Percentiles rank a stretch among this genome's conserved stretches.
Conservation (phyloP, 2,113 vertebrate genomes). For the Anolis sagrei region DNA sequence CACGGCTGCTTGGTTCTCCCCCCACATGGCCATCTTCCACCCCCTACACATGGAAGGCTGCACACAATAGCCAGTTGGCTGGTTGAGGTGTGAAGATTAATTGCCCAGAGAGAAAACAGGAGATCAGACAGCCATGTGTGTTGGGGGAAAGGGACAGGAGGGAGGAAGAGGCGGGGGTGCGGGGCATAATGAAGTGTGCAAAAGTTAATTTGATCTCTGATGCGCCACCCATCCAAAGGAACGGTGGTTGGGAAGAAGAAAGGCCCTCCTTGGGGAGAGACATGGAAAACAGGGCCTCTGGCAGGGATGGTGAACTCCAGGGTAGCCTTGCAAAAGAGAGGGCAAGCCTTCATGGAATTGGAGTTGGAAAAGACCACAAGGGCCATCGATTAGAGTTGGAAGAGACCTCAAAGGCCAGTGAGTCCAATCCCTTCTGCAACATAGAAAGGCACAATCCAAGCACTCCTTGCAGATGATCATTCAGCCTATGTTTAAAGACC, state of each 20-base stretch:
- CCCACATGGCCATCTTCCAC: neutral
- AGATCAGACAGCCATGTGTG: constrained; percentile 57
- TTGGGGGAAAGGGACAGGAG: neutral
- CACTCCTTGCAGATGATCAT: too few species aligned
- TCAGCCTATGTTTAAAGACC: too few species aligned
- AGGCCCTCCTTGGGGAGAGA: neutral
- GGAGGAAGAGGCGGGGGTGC: neutral
- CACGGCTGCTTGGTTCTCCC: neutral
- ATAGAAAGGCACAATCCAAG: too few species aligned
- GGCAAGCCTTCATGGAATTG: too few species aligned
- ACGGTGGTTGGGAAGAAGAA: neutral
- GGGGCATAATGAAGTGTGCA: constrained; percentile 23
- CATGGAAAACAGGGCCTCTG: neutral
- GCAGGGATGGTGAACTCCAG: too few species aligned
- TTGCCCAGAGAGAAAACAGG: constrained; percentile 39
- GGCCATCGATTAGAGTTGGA: too few species aligned
- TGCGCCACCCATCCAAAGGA: neutral
- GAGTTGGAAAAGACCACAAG: too few species aligned
- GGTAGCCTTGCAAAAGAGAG: too few species aligned
- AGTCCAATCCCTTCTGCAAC: too few species aligned
- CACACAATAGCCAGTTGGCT: constrained; percentile 55
- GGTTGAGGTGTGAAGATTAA: constrained; percentile 73
- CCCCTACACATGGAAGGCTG: neutral
- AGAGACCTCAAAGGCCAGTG: too few species aligned
- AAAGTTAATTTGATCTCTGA: constrained; percentile 25